Evolutionary conservation across 2,888 invertebrate species (phyloP).

Genomic region (Aporophyla nigra): DNA sequence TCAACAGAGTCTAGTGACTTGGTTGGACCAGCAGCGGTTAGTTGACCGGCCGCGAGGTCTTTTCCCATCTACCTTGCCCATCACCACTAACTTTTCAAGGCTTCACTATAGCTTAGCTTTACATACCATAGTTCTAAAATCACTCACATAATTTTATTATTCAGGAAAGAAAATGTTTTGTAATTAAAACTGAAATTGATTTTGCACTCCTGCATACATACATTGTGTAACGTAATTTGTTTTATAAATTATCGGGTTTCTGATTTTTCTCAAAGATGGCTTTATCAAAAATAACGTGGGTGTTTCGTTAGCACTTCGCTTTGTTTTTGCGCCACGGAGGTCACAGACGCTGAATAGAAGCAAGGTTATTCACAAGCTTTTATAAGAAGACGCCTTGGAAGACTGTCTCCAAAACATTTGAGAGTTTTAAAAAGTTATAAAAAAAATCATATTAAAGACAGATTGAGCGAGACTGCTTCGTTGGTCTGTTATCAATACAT

Average conservation of each 20-base stretch:
- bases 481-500: too few relatives aligned
- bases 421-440: too few relatives aligned
- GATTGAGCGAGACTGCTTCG: background rate
- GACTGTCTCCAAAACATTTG: too few relatives aligned
- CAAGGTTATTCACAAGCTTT: background rate
- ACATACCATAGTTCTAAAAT: background rate
- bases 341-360: background rate
- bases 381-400: too few relatives aligned
- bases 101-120: background rate
- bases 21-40: too few relatives aligned
- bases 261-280: constrained; percentile 5
- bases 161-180: constrained; percentile 7
- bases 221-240: constrained; percentile 34
- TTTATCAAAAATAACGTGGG: constrained; percentile 7
- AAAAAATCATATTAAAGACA: background rate
- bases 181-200: constrained; percentile 53
- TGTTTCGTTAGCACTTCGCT: constrained; percentile 16
- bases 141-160: background rate
- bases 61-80: too few relatives aligned
- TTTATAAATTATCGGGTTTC: constrained; percentile 20
- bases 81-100: too few relatives aligned
- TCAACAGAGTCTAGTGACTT: too few relatives aligned
- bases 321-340: background rate
- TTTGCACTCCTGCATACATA: constrained; percentile 14
- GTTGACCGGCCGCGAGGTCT: too few relatives aligned